Evolutionary conservation across 2,888 invertebrate species (phyloP).

Genomic region (Barypeithes pellucidus): DNA sequence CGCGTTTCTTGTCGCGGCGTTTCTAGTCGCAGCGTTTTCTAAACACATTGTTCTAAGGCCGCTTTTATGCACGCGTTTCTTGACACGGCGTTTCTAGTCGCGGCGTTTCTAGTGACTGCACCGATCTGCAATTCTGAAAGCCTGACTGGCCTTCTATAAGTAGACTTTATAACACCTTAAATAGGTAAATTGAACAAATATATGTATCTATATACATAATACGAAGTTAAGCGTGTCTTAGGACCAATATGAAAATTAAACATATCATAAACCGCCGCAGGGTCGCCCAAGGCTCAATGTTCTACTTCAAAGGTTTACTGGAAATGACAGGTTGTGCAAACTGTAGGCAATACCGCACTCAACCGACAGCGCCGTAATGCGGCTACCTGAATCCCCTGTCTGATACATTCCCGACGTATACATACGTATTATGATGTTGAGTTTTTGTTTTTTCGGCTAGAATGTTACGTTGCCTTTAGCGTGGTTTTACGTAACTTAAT

Average conservation of each 20-base stretch:
- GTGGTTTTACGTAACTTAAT: too few species aligned
- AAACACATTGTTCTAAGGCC: too few species aligned
- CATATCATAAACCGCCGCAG: conserved; percentile 30
- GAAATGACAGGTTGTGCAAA: conserved; percentile 63
- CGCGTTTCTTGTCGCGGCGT: too few species aligned
- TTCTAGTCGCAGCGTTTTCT: too few species aligned
- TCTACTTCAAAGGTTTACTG: conserved; percentile 64
- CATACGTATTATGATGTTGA: conserved; percentile 7
- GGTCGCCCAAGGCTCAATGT: conserved; percentile 30
- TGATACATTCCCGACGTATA: conserved; percentile 30
- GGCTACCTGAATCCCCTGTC: conserved; percentile 35
- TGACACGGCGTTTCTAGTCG: too few species aligned
- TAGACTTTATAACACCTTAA: neutral
- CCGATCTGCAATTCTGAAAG: too few species aligned
- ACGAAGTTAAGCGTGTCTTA: conserved; percentile 17
- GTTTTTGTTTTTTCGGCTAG: neutral
- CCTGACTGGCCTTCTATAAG: too few species aligned
- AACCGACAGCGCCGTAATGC: conserved; percentile 33
- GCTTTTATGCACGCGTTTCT: too few species aligned
- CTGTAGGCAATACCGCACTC: conserved; percentile 57
- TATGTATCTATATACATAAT: neutral
- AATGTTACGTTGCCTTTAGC: neutral
- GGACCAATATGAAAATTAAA: conserved; percentile 37
- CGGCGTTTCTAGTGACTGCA: too few species aligned
- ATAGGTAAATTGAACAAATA: neutral